phyloP scores from a whole-genome alignment of 2,113 vertebrate species.

The Neopipo cinnamomea region DNA sequence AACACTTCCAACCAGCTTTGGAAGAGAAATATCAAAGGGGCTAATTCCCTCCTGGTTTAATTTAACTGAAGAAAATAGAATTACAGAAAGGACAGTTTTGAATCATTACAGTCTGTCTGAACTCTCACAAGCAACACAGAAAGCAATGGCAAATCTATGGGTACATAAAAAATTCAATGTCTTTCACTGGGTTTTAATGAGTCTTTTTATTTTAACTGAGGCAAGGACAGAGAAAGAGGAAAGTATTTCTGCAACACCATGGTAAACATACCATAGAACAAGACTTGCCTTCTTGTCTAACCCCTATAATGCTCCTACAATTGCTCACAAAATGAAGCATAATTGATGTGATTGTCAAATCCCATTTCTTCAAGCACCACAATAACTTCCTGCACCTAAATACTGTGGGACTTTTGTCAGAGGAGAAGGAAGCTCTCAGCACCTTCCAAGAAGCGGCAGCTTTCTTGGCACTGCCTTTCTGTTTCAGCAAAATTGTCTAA shows the following conservation, averaged over 20 bases:
- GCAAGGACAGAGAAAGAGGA: neutral
- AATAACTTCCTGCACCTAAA: neutral
- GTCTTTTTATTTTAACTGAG: neutral
- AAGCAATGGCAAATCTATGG: neutral
- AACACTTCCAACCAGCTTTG: slow-evolving; percentile 18
- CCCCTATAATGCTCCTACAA: neutral
- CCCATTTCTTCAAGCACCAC: neutral
- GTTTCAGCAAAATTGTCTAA: neutral
- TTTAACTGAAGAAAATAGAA: slow-evolving; percentile 16
- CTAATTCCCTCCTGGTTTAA: slow-evolving; percentile 26
- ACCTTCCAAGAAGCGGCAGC: neutral
- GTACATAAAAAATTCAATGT: neutral
- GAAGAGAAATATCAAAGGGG: slow-evolving; percentile 23
- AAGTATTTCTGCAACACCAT: neutral
- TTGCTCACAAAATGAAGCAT: neutral
- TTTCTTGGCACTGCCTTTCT: neutral
- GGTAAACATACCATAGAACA: neutral
- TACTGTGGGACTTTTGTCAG: neutral
- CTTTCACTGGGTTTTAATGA: slow-evolving; percentile 13
- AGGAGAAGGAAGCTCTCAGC: neutral
- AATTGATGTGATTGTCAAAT: neutral
- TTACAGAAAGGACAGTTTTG: slow-evolving; percentile 24
- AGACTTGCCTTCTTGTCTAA: neutral
- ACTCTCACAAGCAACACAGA: neutral
- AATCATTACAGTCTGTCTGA: neutral